These are phyloP conservation scores for Zaprionus taronus DNA, from an alignment of 1,140 invertebrate genomes.

Conservation along the genomic window DNA sequence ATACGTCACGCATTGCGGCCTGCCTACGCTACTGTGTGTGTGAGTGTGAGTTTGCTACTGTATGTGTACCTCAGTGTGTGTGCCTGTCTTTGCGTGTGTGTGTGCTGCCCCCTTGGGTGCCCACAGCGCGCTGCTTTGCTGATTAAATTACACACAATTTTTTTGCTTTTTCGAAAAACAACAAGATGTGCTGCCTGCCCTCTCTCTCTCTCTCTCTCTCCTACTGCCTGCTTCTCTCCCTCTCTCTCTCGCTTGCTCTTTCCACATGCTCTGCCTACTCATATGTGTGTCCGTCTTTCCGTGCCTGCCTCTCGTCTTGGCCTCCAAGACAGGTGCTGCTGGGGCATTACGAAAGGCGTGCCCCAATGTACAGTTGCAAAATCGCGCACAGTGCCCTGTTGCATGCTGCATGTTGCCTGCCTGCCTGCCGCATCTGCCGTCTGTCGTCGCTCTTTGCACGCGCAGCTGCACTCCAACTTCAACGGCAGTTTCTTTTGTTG, in stretches of 20 bases:
- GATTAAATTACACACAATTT: constrained; percentile 78
- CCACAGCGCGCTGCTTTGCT: constrained; percentile 48
- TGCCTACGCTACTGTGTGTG: constrained; percentile 13
- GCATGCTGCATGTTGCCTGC: not conserved
- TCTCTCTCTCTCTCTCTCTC: not conserved
- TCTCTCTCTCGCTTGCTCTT: constrained; percentile 32
- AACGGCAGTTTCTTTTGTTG: constrained; percentile 42
- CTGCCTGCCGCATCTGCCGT: constrained; percentile 64
- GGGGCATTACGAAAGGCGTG: constrained; percentile 71
- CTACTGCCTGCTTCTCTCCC: not conserved
- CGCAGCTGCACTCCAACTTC: constrained; percentile 56
- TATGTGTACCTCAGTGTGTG: constrained; percentile 22
- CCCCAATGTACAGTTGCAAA: constrained; percentile 65
- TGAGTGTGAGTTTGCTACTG: not conserved
- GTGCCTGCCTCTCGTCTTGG: constrained; percentile 10
- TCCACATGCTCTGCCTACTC: constrained; percentile 13
- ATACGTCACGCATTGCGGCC: constrained; percentile 39
- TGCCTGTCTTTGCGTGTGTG: constrained; percentile 23
- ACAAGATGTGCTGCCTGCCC: constrained; percentile 1
- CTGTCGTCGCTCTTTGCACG: constrained; percentile 77
- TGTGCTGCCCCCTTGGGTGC: constrained; percentile 14
- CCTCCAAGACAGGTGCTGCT: constrained; percentile 69
- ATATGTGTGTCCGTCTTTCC: not conserved
- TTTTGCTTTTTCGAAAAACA: constrained; percentile 32
- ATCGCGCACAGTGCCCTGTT: constrained; percentile 10